phyloP scores from a whole-genome alignment of 2,797 vertebrate genomes.

The Micromesistius poutassou region DNA sequence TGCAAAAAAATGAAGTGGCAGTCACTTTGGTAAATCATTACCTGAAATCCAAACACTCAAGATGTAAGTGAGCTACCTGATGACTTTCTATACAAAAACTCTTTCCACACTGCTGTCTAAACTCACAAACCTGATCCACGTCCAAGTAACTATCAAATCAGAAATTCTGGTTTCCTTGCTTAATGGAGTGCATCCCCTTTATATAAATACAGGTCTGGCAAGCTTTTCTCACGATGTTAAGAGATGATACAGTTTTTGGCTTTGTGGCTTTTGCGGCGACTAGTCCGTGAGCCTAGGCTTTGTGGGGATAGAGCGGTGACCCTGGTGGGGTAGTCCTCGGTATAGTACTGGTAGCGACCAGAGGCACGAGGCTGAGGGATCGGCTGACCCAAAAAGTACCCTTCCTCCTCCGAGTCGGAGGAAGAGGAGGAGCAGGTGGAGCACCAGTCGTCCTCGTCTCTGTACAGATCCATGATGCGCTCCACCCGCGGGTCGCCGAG shows the following conservation, averaged over 20 bases:
- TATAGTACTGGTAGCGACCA: slow-evolving; percentile 80
- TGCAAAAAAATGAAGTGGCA: not conserved
- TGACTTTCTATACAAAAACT: not conserved
- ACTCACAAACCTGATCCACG: slow-evolving; percentile 5
- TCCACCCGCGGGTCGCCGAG: slow-evolving; percentile 53
- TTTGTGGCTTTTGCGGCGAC: slow-evolving; percentile 87
- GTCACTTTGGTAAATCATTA: not conserved
- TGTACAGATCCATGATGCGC: slow-evolving; percentile 72
- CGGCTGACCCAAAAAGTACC: slow-evolving; percentile 94
- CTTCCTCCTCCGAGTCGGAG: slow-evolving; percentile 95
- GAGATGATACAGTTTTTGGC: slow-evolving; percentile 98
- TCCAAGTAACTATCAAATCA: slow-evolving; percentile 15
- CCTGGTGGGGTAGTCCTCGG: slow-evolving; percentile 84
- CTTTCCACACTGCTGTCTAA: not conserved
- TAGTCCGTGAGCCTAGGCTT: slow-evolving; percentile 81
- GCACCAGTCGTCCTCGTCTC: slow-evolving; percentile 87
- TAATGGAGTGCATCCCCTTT: slow-evolving; percentile 28
- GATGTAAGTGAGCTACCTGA: not conserved
- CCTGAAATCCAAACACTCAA: not conserved
- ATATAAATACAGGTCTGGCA: slow-evolving; percentile 11
- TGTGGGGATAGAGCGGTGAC: slow-evolving; percentile 77
- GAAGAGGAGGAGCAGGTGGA: slow-evolving; percentile 93
- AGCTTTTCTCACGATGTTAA: slow-evolving; percentile 54
- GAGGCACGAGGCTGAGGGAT: slow-evolving; percentile 86
- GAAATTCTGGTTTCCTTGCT: slow-evolving; percentile 36